phyloP scores from a whole-genome alignment of 2,888 invertebrate species.

The Dynastes maya region DNA sequence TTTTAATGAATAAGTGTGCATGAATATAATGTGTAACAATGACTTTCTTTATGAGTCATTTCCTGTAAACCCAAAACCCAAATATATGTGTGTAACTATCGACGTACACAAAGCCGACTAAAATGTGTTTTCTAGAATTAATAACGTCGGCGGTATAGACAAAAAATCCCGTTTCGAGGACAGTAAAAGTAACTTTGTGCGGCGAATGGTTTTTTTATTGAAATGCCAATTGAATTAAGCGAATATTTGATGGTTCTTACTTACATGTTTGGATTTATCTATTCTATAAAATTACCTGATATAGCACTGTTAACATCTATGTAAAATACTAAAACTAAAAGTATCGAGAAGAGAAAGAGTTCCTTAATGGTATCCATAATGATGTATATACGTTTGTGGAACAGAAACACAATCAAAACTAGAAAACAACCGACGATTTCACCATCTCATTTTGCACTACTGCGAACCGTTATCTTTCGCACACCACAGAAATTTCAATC shows the following conservation, averaged over 20 bases:
- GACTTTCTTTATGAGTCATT: constrained; percentile 38
- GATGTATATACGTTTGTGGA: background rate
- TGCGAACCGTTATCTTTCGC: constrained; percentile 15
- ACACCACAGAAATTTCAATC: constrained; percentile 22
- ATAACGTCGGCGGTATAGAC: background rate
- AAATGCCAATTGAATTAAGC: background rate
- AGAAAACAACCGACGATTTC: constrained; percentile 32
- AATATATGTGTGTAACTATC: background rate
- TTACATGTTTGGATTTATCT: background rate
- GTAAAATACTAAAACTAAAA: constrained; percentile 16
- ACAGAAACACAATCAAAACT: constrained; percentile 38
- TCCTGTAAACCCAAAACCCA: background rate
- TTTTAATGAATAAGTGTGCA: background rate
- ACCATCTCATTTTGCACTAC: constrained; percentile 41
- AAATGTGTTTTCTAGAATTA: background rate
- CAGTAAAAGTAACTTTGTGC: constrained; percentile 4
- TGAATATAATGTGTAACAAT: background rate
- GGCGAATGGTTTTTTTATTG: background rate
- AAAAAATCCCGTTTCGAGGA: constrained; percentile 12
- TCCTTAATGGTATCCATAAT: constrained; percentile 15
- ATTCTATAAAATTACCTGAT: constrained; percentile 28
- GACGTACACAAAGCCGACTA: background rate
- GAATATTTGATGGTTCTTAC: background rate
- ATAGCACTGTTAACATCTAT: constrained; percentile 31
- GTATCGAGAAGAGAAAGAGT: constrained; percentile 27